Evolutionary conservation across 2,888 invertebrate species (phyloP).

Genomic region (Bembecia ichneumoniformis): DNA sequence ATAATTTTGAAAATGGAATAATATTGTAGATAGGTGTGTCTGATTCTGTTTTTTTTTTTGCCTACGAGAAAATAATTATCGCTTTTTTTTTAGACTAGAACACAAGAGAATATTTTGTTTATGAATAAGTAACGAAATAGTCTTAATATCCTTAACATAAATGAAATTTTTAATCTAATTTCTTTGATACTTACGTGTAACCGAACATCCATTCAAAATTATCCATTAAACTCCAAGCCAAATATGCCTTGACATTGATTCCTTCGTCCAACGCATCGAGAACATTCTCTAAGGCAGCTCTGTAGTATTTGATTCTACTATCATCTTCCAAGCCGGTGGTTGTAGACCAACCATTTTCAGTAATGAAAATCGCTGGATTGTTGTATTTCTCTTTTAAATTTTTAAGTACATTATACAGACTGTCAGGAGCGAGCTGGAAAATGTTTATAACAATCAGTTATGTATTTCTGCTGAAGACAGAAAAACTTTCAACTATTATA

Average conservation of each 20-base stretch:
- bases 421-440: constrained; percentile 67
- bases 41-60: too few species aligned
- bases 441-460: neutral
- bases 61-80: too few species aligned
- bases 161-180: too few species aligned
- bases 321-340: constrained; percentile 43
- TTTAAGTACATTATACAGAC: constrained; percentile 54
- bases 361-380: constrained; percentile 68
- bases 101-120: too few species aligned
- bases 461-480: too few species aligned
- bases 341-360: constrained; percentile 74
- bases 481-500: too few species aligned
- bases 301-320: constrained; percentile 50
- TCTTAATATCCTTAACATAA: too few species aligned
- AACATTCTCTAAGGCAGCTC: constrained; percentile 41
- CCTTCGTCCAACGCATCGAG: constrained; percentile 33
- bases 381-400: constrained; percentile 41
- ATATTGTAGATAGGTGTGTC: too few species aligned
- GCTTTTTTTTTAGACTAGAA: too few species aligned
- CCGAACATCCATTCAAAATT: constrained; percentile 70
- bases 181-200: constrained; percentile 37
- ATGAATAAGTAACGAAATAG: too few species aligned
- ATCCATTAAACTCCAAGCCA: constrained; percentile 69
- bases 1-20: too few species aligned
- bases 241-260: constrained; percentile 49